Conservation (phyloP, 2,113 vertebrate genomes). For the Xyrauchen texanus region DNA sequence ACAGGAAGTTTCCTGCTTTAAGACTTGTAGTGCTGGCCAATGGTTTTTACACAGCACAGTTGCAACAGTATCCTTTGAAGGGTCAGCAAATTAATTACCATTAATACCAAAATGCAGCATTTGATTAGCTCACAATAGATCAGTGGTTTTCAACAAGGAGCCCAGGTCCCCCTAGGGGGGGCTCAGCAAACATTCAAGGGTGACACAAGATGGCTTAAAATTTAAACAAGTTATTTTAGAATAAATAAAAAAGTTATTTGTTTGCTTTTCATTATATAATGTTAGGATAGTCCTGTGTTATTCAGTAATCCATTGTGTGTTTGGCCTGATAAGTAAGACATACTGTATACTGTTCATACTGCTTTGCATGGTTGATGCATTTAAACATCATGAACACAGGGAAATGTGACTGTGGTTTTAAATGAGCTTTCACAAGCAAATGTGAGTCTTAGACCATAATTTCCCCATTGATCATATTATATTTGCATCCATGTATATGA, state of each 20-base stretch:
- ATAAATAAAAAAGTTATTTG: too few relatives aligned
- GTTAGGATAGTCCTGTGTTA: not conserved
- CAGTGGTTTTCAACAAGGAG: too few relatives aligned
- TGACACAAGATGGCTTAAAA: too few relatives aligned
- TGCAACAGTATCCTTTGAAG: not conserved
- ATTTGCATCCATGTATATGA: not conserved
- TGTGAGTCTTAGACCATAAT: too few relatives aligned
- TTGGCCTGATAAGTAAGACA: not conserved
- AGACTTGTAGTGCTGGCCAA: not conserved
- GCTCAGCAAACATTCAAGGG: too few relatives aligned
- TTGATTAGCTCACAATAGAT: not conserved
- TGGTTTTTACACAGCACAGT: not conserved
- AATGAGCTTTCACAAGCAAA: not conserved
- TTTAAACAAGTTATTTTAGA: too few relatives aligned
- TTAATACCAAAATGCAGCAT: not conserved
- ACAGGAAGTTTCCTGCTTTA: slow-evolving; percentile 15
- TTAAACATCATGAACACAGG: not conserved
- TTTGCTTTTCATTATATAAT: slow-evolving; percentile 4
- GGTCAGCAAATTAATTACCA: not conserved
- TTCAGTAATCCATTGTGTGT: not conserved
- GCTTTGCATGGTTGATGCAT: slow-evolving; percentile 11
- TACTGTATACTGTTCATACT: not conserved
- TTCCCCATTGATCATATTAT: too few relatives aligned
- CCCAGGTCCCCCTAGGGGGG: too few relatives aligned
- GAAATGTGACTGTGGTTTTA: not conserved